A percentile compares a stretch with the other conserved stretches of the same genome.
These are phyloP conservation scores for Eustalomyia histrio DNA, from an alignment of 2,888 invertebrate species.

Conservation along the genomic window DNA sequence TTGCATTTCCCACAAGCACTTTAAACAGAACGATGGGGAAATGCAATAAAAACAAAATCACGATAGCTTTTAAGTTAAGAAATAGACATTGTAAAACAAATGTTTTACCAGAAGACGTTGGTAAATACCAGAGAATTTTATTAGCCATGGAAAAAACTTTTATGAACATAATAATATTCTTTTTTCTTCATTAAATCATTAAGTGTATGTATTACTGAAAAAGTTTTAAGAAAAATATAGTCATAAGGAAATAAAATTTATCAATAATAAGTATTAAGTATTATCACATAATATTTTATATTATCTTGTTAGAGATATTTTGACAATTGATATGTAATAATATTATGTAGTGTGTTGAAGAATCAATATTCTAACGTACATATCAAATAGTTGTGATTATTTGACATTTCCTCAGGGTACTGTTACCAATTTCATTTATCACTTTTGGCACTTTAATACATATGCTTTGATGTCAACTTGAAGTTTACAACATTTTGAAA, in stretches of 20 bases:
- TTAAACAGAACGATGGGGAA: background rate
- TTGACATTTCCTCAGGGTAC: constrained; percentile 28
- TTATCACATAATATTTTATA: constrained; percentile 4
- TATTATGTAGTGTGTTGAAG: background rate
- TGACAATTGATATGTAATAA: background rate
- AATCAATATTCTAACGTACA: background rate
- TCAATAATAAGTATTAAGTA: background rate
- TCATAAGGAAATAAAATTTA: constrained; percentile 22
- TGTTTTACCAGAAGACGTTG: background rate
- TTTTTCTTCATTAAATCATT: constrained; percentile 7
- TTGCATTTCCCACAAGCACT: constrained; percentile 9
- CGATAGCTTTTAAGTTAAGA: constrained; percentile 37
- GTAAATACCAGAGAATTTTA: background rate
- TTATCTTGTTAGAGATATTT: background rate
- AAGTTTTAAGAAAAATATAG: constrained; percentile 8
- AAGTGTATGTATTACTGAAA: background rate
- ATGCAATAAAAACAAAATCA: constrained; percentile 24
- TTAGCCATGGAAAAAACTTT: background rate
- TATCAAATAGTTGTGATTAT: constrained; percentile 8
- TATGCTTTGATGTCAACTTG: background rate
- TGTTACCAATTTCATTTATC: constrained; percentile 23
- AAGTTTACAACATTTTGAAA: constrained; percentile 11
- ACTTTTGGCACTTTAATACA: background rate
- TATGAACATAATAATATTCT: background rate
- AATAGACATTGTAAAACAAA: constrained; percentile 50